Percentiles rank a stretch among this genome's conserved stretches.
Conservation (phyloP, 2,888 invertebrate species). For the Rapana venosa region DNA sequence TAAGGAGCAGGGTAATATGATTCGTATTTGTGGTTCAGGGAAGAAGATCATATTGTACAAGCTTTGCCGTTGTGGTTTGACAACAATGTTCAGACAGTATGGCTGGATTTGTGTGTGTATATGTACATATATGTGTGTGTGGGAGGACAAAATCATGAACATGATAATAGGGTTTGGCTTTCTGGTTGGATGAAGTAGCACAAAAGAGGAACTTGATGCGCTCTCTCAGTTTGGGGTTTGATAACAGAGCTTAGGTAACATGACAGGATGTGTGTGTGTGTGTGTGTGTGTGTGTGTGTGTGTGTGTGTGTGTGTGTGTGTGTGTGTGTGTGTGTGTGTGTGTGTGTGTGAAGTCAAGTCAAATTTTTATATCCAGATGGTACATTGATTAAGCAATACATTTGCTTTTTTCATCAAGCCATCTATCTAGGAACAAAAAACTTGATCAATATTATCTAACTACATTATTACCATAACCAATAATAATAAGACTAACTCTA, state of each 20-base stretch:
- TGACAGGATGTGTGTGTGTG: background rate
- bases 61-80: background rate
- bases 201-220: background rate
- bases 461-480: no score
- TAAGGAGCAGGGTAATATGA: background rate
- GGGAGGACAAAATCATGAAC: background rate
- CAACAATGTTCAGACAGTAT: background rate
- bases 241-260: background rate
- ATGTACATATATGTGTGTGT: background rate
- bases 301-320: slow-evolving; percentile 16
- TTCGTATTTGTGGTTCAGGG: background rate
- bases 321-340: slow-evolving; percentile 26
- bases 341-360: background rate
- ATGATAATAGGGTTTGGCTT: background rate
- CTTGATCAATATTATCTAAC: no score
- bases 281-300: background rate
- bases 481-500: no score
- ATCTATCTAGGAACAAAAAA: no score
- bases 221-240: background rate
- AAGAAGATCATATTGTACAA: background rate
- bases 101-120: background rate
- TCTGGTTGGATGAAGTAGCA: background rate
- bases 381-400: no score
- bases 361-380: no score
- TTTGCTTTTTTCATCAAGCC: no score